Conservation (phyloP, 2,113 vertebrate species). For the Polypterus senegalus region DNA sequence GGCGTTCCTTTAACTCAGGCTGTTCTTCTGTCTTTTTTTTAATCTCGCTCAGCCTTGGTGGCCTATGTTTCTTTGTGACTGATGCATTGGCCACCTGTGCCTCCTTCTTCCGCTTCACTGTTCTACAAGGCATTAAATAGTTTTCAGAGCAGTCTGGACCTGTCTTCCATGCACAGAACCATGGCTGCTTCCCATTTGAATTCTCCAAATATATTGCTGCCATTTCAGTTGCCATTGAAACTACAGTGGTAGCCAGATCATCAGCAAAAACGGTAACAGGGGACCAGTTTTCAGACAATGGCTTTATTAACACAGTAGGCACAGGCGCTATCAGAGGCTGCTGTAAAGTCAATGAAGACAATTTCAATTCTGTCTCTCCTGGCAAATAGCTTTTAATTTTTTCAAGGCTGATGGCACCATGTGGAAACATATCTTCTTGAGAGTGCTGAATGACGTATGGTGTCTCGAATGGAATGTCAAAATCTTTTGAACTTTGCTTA, state of each 20-base stretch:
- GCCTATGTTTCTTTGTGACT: slow-evolving; percentile 71
- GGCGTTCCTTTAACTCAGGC: slow-evolving; percentile 82
- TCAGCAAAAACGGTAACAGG: slow-evolving; percentile 82
- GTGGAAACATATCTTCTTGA: slow-evolving; percentile 14
- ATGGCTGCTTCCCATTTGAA: slow-evolving; percentile 85
- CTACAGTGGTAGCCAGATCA: slow-evolving; percentile 83
- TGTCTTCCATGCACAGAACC: slow-evolving; percentile 87
- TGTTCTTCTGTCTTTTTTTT: slow-evolving; percentile 94
- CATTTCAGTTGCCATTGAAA: slow-evolving; percentile 96
- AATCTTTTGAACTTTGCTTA: too few relatives aligned
- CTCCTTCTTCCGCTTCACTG: slow-evolving; percentile 73
- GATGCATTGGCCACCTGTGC: slow-evolving; percentile 32
- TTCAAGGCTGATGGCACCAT: slow-evolving; percentile 24
- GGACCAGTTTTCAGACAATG: slow-evolving; percentile 51
- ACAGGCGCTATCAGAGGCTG: slow-evolving; percentile 45
- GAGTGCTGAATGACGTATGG: slow-evolving; percentile 18
- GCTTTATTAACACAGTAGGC: slow-evolving; percentile 41
- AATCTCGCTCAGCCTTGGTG: slow-evolving; percentile 88
- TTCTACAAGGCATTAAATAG: slow-evolving; percentile 62
- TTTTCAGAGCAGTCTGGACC: slow-evolving; percentile 40
- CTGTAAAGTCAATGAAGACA: slow-evolving; percentile 45
- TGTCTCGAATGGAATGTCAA: background rate
- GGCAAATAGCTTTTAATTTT: slow-evolving; percentile 23
- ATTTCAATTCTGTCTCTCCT: slow-evolving; percentile 39
- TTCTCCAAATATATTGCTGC: slow-evolving; percentile 95